Conservation (phyloP, 2,113 vertebrate genomes). For the Halichoerus grypus region DNA sequence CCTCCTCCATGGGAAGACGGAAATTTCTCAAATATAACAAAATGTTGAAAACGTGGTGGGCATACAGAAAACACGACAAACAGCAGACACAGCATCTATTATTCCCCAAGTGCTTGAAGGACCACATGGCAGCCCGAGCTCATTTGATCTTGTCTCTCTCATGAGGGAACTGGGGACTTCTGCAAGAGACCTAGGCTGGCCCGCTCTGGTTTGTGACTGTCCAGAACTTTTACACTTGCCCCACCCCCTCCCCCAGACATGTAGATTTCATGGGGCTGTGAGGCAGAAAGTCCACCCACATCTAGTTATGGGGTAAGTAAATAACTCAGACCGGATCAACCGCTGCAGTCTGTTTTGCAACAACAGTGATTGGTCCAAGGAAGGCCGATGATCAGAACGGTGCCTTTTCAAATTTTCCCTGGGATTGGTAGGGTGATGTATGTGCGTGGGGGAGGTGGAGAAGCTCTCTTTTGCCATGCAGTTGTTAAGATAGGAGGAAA, state of each 20-base stretch:
- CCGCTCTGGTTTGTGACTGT: neutral
- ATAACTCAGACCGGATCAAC: neutral
- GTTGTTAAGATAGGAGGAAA: neutral
- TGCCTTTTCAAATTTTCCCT: neutral
- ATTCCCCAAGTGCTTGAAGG: neutral
- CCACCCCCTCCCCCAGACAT: neutral
- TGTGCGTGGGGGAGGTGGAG: neutral
- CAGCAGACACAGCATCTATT: neutral
- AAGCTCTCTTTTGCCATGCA: neutral
- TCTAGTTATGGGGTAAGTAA: neutral
- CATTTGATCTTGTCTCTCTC: neutral
- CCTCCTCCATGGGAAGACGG: neutral
- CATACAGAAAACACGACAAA: neutral
- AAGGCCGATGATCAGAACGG: neutral
- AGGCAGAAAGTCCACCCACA: neutral
- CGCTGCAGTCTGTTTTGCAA: neutral
- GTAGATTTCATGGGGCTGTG: neutral
- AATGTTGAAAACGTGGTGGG: neutral
- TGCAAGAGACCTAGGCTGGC: neutral
- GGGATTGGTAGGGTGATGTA: neutral
- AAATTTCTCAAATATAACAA: neutral
- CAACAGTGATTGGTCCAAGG: neutral
- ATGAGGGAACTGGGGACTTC: neutral
- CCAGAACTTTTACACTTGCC: neutral
- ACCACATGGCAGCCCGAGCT: neutral